Evolutionary conservation across 2,797 vertebrate genomes (phyloP).

Genomic region (Sebastiscus albofasciatus): DNA sequence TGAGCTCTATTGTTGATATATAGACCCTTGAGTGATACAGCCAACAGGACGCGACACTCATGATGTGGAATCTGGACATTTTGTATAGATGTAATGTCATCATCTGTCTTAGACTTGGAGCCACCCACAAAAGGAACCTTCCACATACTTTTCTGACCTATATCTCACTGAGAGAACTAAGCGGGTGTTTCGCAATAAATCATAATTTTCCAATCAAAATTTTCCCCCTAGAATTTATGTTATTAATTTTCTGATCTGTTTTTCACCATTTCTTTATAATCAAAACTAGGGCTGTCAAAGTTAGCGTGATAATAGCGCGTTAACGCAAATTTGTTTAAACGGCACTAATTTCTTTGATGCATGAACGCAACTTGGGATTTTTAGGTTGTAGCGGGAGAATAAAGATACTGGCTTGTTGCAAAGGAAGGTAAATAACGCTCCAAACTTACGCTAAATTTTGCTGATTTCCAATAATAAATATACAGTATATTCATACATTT

Average conservation of each 20-base stretch:
- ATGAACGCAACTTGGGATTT: too few relatives aligned
- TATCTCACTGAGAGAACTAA: constrained; percentile 1
- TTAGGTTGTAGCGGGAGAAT: too few relatives aligned
- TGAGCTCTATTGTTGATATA: constrained; percentile 70
- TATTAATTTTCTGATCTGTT: background rate
- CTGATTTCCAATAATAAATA: too few relatives aligned
- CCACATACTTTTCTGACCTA: background rate
- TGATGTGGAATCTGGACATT: constrained; percentile 72
- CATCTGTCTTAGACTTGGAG: constrained; percentile 42
- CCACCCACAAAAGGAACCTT: constrained; percentile 11
- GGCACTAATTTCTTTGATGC: too few relatives aligned
- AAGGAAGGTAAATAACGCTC: too few relatives aligned
- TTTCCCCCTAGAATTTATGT: background rate
- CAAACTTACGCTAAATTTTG: too few relatives aligned
- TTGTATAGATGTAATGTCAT: constrained; percentile 59
- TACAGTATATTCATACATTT: too few relatives aligned
- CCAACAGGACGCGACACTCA: constrained; percentile 70
- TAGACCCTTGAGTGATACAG: constrained; percentile 53
- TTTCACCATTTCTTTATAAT: background rate
- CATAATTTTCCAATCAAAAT: background rate
- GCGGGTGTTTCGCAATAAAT: background rate
- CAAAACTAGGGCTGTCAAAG: background rate
- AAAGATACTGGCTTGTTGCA: too few relatives aligned
- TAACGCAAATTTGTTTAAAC: too few relatives aligned
- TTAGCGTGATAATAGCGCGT: too few relatives aligned